A percentile compares a stretch with the other conserved stretches of the same genome.
Conservation (phyloP, 2,888 invertebrate genomes). For the Xanthia icteritia region DNA sequence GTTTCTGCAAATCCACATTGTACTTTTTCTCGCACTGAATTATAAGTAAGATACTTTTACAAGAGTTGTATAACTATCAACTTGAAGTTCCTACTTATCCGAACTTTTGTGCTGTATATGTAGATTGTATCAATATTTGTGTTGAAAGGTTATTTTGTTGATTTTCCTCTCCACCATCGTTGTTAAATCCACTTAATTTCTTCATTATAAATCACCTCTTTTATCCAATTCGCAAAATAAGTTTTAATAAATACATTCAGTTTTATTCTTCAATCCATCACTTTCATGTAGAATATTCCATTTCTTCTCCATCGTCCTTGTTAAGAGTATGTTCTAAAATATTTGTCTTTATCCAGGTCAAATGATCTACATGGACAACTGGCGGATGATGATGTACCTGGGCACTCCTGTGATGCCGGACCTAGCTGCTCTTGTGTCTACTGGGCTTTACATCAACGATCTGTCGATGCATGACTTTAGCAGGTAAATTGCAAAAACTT, state of each 20-base stretch:
- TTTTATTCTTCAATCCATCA: background rate
- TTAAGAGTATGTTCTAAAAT: background rate
- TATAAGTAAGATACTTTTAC: conserved; percentile 9
- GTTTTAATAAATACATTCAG: background rate
- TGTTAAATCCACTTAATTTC: background rate
- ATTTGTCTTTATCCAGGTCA: conserved; percentile 92
- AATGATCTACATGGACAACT: conserved; percentile 99
- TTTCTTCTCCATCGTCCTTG: background rate
- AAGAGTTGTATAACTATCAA: background rate
- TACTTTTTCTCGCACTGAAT: conserved; percentile 13
- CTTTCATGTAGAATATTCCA: background rate
- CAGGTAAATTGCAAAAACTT: conserved; percentile 90
- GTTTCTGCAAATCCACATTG: conserved; percentile 21
- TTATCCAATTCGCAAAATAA: background rate
- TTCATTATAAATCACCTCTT: background rate
- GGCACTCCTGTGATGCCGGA: conserved; percentile 99
- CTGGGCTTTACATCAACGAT: conserved; percentile 99
- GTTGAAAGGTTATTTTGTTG: background rate
- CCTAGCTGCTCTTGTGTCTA: conserved; percentile 96
- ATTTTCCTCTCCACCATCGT: background rate
- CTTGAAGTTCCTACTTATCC: background rate
- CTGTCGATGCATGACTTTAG: conserved; percentile 99
- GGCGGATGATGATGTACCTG: conserved; percentile 99
- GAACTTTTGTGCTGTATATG: background rate
- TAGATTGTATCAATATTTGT: conserved; percentile 1